A percentile compares a stretch with the other conserved stretches of the same genome.
phyloP scores from a whole-genome alignment of 2,113 vertebrate species.

The Xyrauchen texanus region DNA sequence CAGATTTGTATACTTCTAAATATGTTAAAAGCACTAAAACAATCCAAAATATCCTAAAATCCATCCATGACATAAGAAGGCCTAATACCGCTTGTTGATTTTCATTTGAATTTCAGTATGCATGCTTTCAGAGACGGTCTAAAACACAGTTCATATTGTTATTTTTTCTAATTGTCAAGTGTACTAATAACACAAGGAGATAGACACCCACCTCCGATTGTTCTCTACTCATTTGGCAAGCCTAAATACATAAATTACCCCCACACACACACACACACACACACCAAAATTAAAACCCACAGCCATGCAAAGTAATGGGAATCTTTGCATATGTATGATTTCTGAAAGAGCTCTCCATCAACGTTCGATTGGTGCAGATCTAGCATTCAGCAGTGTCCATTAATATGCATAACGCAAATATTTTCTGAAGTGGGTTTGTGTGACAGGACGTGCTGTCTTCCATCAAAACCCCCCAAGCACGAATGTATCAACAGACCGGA shows the following conservation, averaged over 20 bases:
- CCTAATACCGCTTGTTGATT: neutral
- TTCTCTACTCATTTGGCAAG: constrained; percentile 1
- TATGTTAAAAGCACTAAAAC: neutral
- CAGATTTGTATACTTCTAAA: neutral
- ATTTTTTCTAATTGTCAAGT: neutral
- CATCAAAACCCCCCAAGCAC: constrained; percentile 9
- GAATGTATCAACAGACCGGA: neutral
- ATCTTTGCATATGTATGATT: constrained; percentile 30
- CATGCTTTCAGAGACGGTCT: neutral
- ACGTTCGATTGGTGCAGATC: neutral
- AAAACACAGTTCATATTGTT: neutral
- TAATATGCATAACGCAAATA: constrained; percentile 1
- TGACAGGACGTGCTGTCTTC: constrained; percentile 12
- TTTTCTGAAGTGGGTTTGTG: constrained; percentile 16
- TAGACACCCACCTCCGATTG: neutral
- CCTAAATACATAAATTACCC: constrained; percentile 30
- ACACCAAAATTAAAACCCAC: too few species aligned
- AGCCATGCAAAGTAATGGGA: constrained; percentile 17
- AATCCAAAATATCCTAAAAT: neutral
- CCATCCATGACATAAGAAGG: neutral
- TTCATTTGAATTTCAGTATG: neutral
- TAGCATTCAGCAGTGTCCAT: neutral
- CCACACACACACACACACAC: neutral
- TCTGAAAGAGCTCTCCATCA: constrained; percentile 8
- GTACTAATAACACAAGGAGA: neutral